Conservation (phyloP, 2,797 vertebrate genomes). For the Lacerta bilineata region DNA sequence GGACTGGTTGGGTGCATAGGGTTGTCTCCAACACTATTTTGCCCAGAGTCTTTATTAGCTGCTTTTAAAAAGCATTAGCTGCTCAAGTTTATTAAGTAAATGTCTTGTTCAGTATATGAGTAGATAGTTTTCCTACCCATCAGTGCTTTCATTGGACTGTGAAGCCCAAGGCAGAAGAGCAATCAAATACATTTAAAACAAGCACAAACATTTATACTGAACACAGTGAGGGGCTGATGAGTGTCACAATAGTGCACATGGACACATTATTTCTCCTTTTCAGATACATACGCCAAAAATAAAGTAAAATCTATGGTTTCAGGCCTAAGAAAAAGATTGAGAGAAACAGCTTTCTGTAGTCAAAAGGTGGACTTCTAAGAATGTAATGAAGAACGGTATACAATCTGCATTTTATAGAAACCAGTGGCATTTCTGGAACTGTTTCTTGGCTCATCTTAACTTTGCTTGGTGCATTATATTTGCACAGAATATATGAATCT, state of each 20-base stretch:
- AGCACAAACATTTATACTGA: not conserved
- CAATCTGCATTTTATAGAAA: slow-evolving; percentile 23
- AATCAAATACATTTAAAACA: slow-evolving; percentile 2
- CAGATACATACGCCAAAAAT: not conserved
- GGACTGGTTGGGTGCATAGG: not conserved
- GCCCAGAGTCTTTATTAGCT: not conserved
- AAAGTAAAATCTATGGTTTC: not conserved
- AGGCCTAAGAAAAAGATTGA: not conserved
- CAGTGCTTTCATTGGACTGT: not conserved
- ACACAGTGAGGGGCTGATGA: not conserved
- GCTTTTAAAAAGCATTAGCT: not conserved
- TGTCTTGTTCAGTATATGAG: not conserved
- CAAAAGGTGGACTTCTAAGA: slow-evolving; percentile 10
- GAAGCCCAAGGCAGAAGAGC: slow-evolving; percentile 11
- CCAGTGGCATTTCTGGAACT: not conserved
- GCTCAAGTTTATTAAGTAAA: slow-evolving; percentile 1
- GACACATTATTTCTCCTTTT: not conserved
- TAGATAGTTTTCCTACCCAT: not conserved
- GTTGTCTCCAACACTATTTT: not conserved
- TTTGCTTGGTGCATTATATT: slow-evolving; percentile 49
- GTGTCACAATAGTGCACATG: not conserved
- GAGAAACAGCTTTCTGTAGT: not conserved
- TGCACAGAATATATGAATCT: slow-evolving; percentile 50
- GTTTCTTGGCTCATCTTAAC: slow-evolving; percentile 48
- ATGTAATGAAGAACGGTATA: not conserved